Evolutionary conservation across 1,140 invertebrate species (phyloP).

Genomic region (Drosophila busckii): DNA sequence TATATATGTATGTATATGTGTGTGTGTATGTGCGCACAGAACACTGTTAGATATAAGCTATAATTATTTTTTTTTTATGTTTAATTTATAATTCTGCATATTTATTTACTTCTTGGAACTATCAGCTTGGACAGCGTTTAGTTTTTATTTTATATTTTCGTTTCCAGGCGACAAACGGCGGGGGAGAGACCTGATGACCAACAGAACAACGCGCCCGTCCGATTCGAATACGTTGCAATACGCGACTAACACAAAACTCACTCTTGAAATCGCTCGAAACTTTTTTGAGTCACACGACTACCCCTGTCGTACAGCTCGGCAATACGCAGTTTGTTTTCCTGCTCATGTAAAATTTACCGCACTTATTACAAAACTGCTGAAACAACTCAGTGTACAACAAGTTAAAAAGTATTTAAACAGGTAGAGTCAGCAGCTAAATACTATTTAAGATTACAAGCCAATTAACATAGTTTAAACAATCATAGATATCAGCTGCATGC

Average conservation of each 20-base stretch:
- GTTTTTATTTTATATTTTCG: constrained; percentile 1
- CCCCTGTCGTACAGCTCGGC: too few relatives aligned
- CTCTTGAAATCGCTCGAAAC: constrained; percentile 27
- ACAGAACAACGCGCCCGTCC: constrained; percentile 31
- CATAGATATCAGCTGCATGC: too few relatives aligned
- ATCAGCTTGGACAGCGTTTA: constrained; percentile 7
- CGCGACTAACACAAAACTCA: constrained; percentile 36
- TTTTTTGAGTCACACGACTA: constrained; percentile 15
- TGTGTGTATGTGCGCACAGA: neutral
- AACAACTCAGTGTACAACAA: too few relatives aligned
- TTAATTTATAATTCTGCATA: neutral
- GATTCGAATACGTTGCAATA: constrained; percentile 29
- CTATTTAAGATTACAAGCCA: too few relatives aligned
- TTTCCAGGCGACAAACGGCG: constrained; percentile 20
- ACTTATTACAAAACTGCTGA: too few relatives aligned
- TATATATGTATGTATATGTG: constrained; percentile 1
- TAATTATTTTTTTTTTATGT: constrained; percentile 2
- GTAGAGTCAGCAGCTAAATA: too few relatives aligned
- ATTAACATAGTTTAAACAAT: too few relatives aligned
- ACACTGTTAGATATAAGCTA: too few relatives aligned
- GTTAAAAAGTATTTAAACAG: too few relatives aligned
- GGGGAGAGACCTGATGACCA: constrained; percentile 1
- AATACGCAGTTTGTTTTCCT: too few relatives aligned
- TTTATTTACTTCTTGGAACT: constrained; percentile 28
- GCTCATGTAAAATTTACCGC: too few relatives aligned